Evolutionary conservation across 2,797 vertebrate genomes (phyloP), one percentile per base, ranked within the genome.

Genomic region (Alcedo atthis): DNA sequence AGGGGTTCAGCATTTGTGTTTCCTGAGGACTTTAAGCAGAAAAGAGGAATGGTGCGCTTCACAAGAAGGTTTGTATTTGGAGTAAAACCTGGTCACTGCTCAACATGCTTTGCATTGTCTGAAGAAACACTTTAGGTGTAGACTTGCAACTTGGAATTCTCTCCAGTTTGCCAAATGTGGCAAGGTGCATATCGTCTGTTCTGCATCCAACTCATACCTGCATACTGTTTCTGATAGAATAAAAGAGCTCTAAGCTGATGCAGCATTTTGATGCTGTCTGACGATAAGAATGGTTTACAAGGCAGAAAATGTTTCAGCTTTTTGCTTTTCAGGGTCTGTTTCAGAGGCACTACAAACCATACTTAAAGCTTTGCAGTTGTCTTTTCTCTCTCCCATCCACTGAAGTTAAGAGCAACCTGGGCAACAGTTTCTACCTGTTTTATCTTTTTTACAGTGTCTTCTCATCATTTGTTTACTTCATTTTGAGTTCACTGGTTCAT

Each of bases 131-230:
- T n/a, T 73, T 11, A n/a, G 9, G 4, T 71, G 19, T 46, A 87
- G 45, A 53, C 25, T 30, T 42, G 33, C n/a, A 68, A 7, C 16
- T 82, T 83, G 61, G 76, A 64, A 85, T 15, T 13, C 82, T 84
- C 75, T 87, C 45, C 0, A 0, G 22, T 18, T 74, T 71, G 58
- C 37, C 79, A 45, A 46, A 61, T 11, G n/a, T 9, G 28, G 8
- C 43, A 54, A 8, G 1, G 2, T 49, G 42, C 0, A 0, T 15
- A 26, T 15, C 24, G 22, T 21, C 17, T 77, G 10, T 54, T 74
- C 75, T 85, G 33, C n/a, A 21, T 37, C 57, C 49, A 53, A 10
- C 37, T 63, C 70, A 12, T 59, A 66, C 21, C 54, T 82, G 46
- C 61, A 15, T 16, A 35, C 40, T 20, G 4, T 7, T 81, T 30